A percentile compares a stretch with the other conserved stretches of the same genome.
These are phyloP conservation scores for Lacerta bilineata DNA, from an alignment of 2,797 vertebrate genomes.

Conservation along the genomic window DNA sequence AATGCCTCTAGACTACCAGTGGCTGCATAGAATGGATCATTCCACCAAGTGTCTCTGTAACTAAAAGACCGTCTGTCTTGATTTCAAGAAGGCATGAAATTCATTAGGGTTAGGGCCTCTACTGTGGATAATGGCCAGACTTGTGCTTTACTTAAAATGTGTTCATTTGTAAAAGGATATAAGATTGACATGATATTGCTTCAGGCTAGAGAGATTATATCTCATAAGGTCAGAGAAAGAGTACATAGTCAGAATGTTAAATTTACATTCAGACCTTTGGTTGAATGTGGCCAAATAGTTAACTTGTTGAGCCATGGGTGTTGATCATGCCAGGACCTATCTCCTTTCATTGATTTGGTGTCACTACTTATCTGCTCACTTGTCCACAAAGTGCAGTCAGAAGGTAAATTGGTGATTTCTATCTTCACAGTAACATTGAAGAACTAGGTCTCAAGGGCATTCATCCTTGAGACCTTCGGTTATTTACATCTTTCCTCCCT, in stretches of 20 bases:
- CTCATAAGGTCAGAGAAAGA: background rate
- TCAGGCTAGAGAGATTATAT: background rate
- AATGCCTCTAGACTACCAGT: no score
- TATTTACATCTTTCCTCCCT: background rate
- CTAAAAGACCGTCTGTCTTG: no score
- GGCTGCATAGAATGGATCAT: no score
- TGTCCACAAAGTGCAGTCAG: conserved; percentile 27
- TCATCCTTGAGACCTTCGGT: background rate
- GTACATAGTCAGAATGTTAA: background rate
- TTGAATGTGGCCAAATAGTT: background rate
- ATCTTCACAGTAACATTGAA: conserved; percentile 28
- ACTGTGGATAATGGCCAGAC: no score
- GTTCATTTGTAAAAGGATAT: background rate
- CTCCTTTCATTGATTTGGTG: conserved; percentile 40
- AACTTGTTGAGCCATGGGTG: conserved; percentile 14
- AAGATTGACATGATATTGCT: background rate
- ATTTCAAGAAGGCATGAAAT: background rate
- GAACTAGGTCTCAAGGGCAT: conserved; percentile 1
- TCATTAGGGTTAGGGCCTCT: background rate
- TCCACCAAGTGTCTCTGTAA: no score
- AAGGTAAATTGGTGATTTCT: conserved; percentile 31
- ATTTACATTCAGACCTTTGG: background rate
- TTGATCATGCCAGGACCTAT: conserved; percentile 15
- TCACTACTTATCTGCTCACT: conserved; percentile 23
- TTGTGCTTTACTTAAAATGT: background rate